Base-by-base conservation (phyloP, 2,888 invertebrate species). In the Hyppa rectilinea region DNA sequence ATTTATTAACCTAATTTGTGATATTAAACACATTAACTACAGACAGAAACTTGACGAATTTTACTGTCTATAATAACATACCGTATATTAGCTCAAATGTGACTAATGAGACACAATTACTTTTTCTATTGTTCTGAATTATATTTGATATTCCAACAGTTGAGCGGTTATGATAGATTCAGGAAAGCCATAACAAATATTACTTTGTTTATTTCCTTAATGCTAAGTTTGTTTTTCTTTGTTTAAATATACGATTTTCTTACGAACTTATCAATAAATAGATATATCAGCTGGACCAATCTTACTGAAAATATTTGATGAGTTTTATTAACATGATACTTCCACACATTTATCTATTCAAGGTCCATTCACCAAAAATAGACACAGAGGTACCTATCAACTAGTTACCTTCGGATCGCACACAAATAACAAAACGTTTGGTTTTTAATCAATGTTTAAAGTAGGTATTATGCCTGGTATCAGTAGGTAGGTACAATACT, bases 351-450 rank as follows among this genome's bases (percentile, higher is more conserved):
- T 65, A 65, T 58, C 45, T 49, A 58, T 71, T 78, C 64, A 84
- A 82, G 67, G 75, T 60, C 47, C n/a, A 29, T 29, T 43, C 23
- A 68, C 10, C 50, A 47, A 75, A 76, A 84, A 84, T 82, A 82
- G 70, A 65, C 34, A 20, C 56, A 47, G 34, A 80, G 73, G 79
- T 62, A 79, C 47, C 34, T 23, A 56, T 29, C 68, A 69, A 74
- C 40, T 20, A 53, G 34, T 71, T 71, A 75, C 69, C 72, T 75
- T 66, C 69, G 53, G 31, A 31, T 34, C 23, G 34, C 66, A 55
- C 34, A 59, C 47, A 71, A 75, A 78, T 72, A 71, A 59, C 49
- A 71, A 59, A 78, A 53, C 45, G 40, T 72, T 75, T 73, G 56
- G 59, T 60, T 64, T 47, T 70, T 72, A 78, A 67, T 81, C 36